These are phyloP conservation scores for Mercenaria mercenaria DNA, from an alignment of 1,140 invertebrate species.

Conservation along the genomic window DNA sequence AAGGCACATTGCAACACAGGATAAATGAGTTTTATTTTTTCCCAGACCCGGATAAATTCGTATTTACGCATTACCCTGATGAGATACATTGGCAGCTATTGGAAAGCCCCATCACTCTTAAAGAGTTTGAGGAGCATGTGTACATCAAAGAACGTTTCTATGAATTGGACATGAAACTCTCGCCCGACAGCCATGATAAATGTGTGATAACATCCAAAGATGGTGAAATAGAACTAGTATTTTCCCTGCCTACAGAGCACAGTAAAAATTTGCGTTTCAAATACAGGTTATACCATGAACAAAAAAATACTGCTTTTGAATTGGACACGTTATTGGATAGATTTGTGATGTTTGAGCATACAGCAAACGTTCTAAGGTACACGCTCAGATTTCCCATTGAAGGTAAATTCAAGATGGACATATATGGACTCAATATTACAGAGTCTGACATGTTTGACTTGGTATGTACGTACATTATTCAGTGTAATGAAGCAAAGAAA, in stretches of 20 bases:
- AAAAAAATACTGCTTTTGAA: conserved; percentile 34
- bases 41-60: conserved; percentile 79
- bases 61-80: conserved; percentile 76
- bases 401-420: conserved; percentile 83
- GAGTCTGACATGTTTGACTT: conserved; percentile 82
- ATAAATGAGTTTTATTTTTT: conserved; percentile 85
- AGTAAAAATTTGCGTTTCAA: conserved; percentile 79
- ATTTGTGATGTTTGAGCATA: conserved; percentile 82
- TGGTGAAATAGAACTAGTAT: conserved; percentile 79
- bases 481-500: conserved; percentile 75
- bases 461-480: conserved; percentile 82
- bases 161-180: conserved; percentile 78
- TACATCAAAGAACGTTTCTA: conserved; percentile 80
- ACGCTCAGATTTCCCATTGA: conserved; percentile 80
- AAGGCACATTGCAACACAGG: conserved; percentile 80
- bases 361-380: conserved; percentile 76
- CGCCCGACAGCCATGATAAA: conserved; percentile 70
- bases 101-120: conserved; percentile 59
- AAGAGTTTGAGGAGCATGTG: conserved; percentile 71
- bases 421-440: conserved; percentile 81
- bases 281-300: conserved; percentile 80
- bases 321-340: conserved; percentile 77
- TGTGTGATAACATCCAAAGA: conserved; percentile 76
- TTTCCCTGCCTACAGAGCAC: conserved; percentile 73
- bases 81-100: conserved; percentile 77